phyloP scores from a whole-genome alignment of 2,888 invertebrate genomes.

The Macrosiphum euphorbiae region DNA sequence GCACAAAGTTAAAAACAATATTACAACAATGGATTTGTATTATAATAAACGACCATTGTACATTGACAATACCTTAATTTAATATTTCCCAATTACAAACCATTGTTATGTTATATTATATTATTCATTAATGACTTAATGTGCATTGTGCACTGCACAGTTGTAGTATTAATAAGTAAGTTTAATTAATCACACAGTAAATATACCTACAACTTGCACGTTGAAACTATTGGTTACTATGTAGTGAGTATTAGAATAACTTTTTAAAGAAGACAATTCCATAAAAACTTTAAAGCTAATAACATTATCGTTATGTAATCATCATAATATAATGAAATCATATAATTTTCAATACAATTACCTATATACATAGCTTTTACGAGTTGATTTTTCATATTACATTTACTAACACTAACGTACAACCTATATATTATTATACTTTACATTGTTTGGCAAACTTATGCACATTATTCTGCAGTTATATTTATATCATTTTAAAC shows the following conservation, averaged over 20 bases:
- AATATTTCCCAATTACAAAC: neutral
- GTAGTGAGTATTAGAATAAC: neutral
- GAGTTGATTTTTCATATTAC: neutral
- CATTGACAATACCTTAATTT: neutral
- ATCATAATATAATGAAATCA: neutral
- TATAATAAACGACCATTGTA: neutral
- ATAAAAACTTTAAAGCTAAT: neutral
- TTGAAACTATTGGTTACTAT: neutral
- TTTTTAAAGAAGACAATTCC: neutral
- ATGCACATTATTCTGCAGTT: neutral
- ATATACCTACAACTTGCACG: neutral
- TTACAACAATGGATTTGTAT: neutral
- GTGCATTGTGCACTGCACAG: neutral
- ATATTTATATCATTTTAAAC: neutral
- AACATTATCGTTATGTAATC: neutral
- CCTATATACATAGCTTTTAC: neutral
- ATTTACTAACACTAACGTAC: neutral
- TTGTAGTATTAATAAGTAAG: neutral
- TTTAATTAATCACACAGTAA: neutral
- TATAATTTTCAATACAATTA: neutral
- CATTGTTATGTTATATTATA: neutral
- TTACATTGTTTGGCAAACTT: neutral
- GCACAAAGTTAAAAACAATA: neutral
- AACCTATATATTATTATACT: neutral
- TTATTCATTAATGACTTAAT: neutral